A percentile compares a stretch with the other conserved stretches of the same genome.
Conservation (phyloP, 2,888 invertebrate species). For the Polyploca ridens region DNA sequence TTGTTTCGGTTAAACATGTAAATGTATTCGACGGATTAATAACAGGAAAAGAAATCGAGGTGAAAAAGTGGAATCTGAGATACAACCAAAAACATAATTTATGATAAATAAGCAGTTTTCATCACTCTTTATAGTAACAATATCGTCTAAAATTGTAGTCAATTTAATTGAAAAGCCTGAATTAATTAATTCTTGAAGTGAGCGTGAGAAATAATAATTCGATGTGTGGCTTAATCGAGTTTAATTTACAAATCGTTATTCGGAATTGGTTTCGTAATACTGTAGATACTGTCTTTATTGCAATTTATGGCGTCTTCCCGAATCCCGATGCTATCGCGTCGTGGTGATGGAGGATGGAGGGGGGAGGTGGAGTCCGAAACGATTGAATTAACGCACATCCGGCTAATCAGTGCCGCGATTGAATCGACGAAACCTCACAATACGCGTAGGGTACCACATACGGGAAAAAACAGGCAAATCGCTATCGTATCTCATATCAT, state of each 20-base stretch:
- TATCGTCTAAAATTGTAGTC: constrained; percentile 20
- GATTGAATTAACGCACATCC: constrained; percentile 62
- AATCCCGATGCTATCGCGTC: neutral
- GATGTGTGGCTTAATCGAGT: constrained; percentile 8
- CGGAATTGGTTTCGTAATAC: constrained; percentile 14
- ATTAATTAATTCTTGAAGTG: constrained; percentile 16
- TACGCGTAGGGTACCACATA: constrained; percentile 34
- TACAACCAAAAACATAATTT: constrained; percentile 36
- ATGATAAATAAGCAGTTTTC: constrained; percentile 19
- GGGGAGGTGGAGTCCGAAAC: constrained; percentile 29
- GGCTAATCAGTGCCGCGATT: constrained; percentile 47
- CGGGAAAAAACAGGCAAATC: constrained; percentile 31
- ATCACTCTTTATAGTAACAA: constrained; percentile 21
- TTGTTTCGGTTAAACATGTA: constrained; percentile 28
- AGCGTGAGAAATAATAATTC: constrained; percentile 40
- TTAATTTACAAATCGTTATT: constrained; percentile 8
- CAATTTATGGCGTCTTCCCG: neutral
- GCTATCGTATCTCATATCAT: constrained; percentile 7
- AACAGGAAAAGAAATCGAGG: constrained; percentile 63
- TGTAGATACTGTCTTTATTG: constrained; percentile 17
- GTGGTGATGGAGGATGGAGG: constrained; percentile 20
- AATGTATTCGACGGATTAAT: constrained; percentile 40
- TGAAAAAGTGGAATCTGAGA: constrained; percentile 36
- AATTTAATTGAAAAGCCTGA: constrained; percentile 7
- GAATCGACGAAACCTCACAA: constrained; percentile 35